Percentiles rank a stretch among this genome's conserved stretches.
Evolutionary conservation across 2,797 vertebrate genomes (phyloP).

Genomic region (Lutjanus campechanus): DNA sequence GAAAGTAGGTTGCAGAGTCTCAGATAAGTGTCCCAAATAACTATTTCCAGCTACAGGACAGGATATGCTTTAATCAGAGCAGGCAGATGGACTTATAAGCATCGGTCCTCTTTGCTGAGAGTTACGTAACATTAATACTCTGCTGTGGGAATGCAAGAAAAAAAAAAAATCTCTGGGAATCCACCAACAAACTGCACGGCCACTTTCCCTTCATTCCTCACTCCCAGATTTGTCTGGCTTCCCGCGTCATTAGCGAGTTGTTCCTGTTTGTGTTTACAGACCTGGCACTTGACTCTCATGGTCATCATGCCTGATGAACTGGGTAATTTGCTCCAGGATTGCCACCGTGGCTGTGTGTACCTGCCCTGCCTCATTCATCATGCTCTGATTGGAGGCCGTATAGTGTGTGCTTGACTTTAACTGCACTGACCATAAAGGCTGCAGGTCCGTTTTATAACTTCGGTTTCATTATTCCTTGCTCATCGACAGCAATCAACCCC

Average conservation of each 20-base stretch:
- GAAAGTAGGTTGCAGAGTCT: constrained; percentile 30
- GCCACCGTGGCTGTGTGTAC: constrained; percentile 22
- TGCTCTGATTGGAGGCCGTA: constrained; percentile 37
- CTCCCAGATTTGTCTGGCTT: constrained; percentile 16
- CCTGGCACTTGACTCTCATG: constrained; percentile 24
- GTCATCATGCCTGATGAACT: constrained; percentile 53
- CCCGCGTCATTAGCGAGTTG: constrained; percentile 15
- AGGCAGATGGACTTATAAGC: constrained; percentile 59
- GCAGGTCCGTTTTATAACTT: constrained; percentile 40
- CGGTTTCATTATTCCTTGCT: constrained; percentile 43
- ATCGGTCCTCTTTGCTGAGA: constrained; percentile 23
- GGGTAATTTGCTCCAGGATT: constrained; percentile 46
- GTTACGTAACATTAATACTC: constrained; percentile 69
- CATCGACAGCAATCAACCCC: constrained; percentile 5
- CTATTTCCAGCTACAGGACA: constrained; percentile 46
- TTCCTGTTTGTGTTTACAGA: constrained; percentile 56
- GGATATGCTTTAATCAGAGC: constrained; percentile 64
- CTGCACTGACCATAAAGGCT: constrained; percentile 43
- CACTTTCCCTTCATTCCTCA: constrained; percentile 17
- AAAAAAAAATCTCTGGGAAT: constrained; percentile 27
- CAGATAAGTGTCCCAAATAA: constrained; percentile 54
- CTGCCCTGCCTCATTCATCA: constrained; percentile 49
- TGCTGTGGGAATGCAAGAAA: constrained; percentile 16
- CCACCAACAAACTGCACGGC: constrained; percentile 13
- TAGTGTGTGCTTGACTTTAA: constrained; percentile 54